These are phyloP conservation scores for Eulemur coronatus DNA, from an alignment of 2,797 vertebrate species.

Conservation along the genomic window DNA sequence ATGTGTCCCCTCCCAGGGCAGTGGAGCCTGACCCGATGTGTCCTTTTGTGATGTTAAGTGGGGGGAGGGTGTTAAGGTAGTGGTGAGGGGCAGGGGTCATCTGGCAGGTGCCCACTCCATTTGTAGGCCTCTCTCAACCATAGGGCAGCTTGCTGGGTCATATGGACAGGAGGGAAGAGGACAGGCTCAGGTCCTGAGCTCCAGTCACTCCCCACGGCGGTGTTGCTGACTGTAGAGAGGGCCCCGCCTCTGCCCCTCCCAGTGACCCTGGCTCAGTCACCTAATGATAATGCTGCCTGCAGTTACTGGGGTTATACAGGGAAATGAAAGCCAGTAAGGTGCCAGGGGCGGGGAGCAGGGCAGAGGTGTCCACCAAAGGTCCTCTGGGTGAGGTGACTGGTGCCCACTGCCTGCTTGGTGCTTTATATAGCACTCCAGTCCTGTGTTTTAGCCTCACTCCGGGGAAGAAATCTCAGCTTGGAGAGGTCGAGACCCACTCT, in stretches of 20 bases:
- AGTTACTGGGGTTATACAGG: background rate
- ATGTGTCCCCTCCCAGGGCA: background rate
- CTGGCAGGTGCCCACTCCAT: background rate
- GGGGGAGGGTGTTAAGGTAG: background rate
- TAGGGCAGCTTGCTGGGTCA: background rate
- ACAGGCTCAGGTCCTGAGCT: background rate
- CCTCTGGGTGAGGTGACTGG: background rate
- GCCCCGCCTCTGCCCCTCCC: background rate
- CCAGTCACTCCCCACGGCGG: background rate
- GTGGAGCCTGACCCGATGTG: background rate
- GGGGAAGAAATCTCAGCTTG: background rate
- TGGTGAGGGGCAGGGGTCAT: accelerated
- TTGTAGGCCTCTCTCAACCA: background rate
- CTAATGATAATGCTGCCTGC: background rate
- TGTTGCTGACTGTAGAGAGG: background rate
- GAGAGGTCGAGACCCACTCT: background rate
- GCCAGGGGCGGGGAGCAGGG: too few relatives aligned
- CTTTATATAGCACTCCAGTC: background rate
- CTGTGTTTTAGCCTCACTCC: background rate
- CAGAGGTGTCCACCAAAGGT: background rate
- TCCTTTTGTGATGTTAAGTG: background rate
- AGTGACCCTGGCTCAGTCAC: background rate
- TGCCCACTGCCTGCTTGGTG: background rate
- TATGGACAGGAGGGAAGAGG: too few relatives aligned
- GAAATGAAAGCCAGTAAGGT: background rate